phyloP scores from a whole-genome alignment of 1,140 invertebrate genomes.

The Lutraria rhynchaena region DNA sequence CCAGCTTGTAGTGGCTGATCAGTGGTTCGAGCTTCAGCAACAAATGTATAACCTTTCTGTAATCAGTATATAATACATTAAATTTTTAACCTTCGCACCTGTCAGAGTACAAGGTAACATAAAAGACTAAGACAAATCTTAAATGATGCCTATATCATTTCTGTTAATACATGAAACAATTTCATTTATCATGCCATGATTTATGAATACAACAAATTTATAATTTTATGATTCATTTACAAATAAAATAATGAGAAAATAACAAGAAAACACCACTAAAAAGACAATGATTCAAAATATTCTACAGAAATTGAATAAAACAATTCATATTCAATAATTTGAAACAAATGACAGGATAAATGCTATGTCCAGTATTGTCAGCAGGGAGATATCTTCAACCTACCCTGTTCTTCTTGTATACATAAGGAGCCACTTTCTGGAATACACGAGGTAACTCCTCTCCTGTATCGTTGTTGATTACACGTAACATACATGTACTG shows the following conservation, averaged over 20 bases:
- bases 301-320: no score
- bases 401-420: conserved; percentile 82
- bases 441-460: conserved; percentile 81
- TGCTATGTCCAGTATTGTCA: no score
- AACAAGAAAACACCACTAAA: no score
- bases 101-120: background rate
- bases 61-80: conserved; percentile 29
- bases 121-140: background rate
- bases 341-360: no score
- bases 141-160: background rate
- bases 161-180: background rate
- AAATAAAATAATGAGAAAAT: no score
- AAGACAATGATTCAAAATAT: no score
- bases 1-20: conserved; percentile 75
- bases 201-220: no score
- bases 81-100: no score
- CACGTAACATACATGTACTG: conserved; percentile 79
- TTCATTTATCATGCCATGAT: no score
- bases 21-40: conserved; percentile 79
- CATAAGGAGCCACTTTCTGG: conserved; percentile 80
- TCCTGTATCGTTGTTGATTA: conserved; percentile 82
- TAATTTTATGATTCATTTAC: no score
- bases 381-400: no score
- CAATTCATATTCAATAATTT: no score
- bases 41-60: conserved; percentile 81